Conservation (phyloP, 2,888 invertebrate species). For the Ganaspis brasiliensis region DNA sequence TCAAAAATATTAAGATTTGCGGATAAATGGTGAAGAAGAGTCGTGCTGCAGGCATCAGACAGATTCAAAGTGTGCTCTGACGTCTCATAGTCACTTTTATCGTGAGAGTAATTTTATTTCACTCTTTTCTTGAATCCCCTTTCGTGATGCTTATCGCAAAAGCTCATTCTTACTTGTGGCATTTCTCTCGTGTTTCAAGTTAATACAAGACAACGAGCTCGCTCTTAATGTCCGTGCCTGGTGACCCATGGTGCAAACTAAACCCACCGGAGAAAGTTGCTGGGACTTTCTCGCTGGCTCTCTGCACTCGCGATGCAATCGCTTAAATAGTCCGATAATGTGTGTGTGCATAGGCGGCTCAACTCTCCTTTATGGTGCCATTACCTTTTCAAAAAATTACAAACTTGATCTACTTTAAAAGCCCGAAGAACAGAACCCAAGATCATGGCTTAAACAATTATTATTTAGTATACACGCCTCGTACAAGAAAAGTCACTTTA, state of each 20-base stretch:
- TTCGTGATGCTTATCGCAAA: constrained; percentile 57
- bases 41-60: constrained; percentile 48
- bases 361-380: constrained; percentile 30
- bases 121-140: constrained; percentile 55
- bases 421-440: neutral
- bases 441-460: too few relatives aligned
- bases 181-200: constrained; percentile 54
- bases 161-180: constrained; percentile 42
- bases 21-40: constrained; percentile 50
- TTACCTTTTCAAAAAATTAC: constrained; percentile 6
- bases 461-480: too few relatives aligned
- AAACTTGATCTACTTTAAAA: constrained; percentile 18
- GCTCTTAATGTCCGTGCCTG: constrained; percentile 76
- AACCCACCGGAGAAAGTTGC: constrained; percentile 78
- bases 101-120: constrained; percentile 48
- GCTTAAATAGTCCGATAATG: constrained; percentile 68
- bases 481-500: too few relatives aligned
- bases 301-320: constrained; percentile 75
- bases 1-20: neutral
- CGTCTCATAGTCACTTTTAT: constrained; percentile 45
- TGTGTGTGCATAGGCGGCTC: neutral
- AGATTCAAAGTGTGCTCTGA: neutral
- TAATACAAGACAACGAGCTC: constrained; percentile 66
- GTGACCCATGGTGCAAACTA: constrained; percentile 79
- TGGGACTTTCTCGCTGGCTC: constrained; percentile 75